phyloP scores from a whole-genome alignment of 2,888 invertebrate genomes.

The Nephrotoma appendiculata region DNA sequence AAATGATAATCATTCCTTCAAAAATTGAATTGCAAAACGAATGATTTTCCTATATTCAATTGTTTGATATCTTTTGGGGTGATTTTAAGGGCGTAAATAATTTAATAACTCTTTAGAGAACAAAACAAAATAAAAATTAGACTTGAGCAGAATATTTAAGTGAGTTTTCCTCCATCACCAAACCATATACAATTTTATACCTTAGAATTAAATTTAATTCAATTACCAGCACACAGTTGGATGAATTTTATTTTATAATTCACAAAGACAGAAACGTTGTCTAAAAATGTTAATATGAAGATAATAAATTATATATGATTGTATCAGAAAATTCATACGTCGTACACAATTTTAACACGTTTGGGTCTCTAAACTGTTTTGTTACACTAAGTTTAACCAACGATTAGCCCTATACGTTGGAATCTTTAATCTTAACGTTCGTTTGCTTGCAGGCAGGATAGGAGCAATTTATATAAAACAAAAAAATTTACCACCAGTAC shows the following conservation, averaged over 20 bases:
- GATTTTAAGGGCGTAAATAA: neutral
- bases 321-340: neutral
- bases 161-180: neutral
- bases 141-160: neutral
- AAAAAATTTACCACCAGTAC: neutral
- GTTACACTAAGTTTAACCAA: neutral
- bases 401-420: neutral
- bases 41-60: neutral
- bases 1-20: neutral
- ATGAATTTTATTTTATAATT: neutral
- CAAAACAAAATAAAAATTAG: neutral
- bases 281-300: neutral
- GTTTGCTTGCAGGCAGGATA: neutral
- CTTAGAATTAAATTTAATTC: neutral
- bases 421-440: neutral
- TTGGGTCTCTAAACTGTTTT: neutral
- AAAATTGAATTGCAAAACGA: neutral
- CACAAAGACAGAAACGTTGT: neutral
- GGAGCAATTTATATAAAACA: neutral
- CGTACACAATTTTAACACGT: neutral
- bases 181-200: neutral
- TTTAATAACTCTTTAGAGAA: neutral
- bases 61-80: neutral
- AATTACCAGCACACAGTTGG: neutral
- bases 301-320: neutral